Evolutionary conservation across 2,113 vertebrate species (phyloP).

Genomic region (Scatophagus argus): DNA sequence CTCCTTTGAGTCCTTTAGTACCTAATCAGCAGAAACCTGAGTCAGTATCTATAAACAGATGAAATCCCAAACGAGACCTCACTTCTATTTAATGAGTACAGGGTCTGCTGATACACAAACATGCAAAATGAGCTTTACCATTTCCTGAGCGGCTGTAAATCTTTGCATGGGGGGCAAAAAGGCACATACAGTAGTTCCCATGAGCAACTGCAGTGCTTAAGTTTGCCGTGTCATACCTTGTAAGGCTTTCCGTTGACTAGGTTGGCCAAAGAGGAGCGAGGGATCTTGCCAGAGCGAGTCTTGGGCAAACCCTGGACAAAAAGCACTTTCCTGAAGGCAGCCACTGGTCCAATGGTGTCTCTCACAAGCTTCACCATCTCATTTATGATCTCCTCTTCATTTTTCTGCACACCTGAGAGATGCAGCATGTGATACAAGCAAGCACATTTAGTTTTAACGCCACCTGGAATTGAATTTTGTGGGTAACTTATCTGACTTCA

Average conservation of each 20-base stretch:
- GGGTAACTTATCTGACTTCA: background rate
- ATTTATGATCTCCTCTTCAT: constrained; percentile 76
- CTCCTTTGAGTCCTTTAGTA: background rate
- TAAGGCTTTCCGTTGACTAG: constrained; percentile 93
- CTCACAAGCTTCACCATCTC: constrained; percentile 90
- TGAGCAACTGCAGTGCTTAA: background rate
- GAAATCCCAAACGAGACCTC: constrained; percentile 16
- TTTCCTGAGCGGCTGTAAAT: background rate
- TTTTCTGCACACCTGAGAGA: constrained; percentile 81
- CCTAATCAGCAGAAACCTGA: constrained; percentile 32
- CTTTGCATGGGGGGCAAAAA: background rate
- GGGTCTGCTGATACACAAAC: constrained; percentile 2
- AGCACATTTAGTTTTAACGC: background rate
- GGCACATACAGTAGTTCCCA: background rate
- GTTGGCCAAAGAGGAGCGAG: constrained; percentile 89
- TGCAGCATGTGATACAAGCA: background rate
- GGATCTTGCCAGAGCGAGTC: constrained; percentile 97
- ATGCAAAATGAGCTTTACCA: background rate
- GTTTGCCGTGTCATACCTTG: constrained; percentile 78
- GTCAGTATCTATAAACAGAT: constrained; percentile 2
- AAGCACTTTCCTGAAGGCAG: constrained; percentile 90
- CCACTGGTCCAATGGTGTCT: constrained; percentile 91
- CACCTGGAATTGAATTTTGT: background rate
- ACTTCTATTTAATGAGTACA: constrained; percentile 15
- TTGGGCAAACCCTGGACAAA: constrained; percentile 92